phyloP scores from a whole-genome alignment of 2,797 vertebrate species.

The Sibirionetta formosa region DNA sequence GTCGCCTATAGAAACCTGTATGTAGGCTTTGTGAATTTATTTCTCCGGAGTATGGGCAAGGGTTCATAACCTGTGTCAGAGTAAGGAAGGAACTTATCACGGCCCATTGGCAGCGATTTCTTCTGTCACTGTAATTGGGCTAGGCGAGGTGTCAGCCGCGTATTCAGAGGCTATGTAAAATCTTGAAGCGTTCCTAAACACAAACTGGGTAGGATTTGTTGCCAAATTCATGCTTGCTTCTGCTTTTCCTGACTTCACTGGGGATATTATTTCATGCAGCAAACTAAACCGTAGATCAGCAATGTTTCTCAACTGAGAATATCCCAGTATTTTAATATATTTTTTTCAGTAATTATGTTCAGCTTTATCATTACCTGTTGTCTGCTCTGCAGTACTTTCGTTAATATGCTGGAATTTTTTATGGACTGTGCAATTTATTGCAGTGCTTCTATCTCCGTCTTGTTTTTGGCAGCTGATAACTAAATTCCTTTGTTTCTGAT shows the following conservation, averaged over 20 bases:
- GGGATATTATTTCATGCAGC: neutral
- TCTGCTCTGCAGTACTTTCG: slow-evolving; percentile 13
- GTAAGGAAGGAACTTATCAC: neutral
- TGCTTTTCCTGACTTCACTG: neutral
- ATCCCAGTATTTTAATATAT: neutral
- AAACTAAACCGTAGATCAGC: neutral
- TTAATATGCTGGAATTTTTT: neutral
- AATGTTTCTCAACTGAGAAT: neutral
- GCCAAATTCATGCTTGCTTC: neutral
- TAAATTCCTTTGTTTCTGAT: slow-evolving; percentile 69
- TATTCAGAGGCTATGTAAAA: neutral
- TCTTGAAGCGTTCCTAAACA: accelerated
- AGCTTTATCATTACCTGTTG: slow-evolving; percentile 36
- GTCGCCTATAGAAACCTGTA: neutral
- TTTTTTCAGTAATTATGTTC: neutral
- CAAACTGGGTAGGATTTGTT: neutral
- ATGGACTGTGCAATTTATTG: slow-evolving; percentile 46
- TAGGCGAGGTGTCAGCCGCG: accelerated
- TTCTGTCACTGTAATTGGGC: neutral
- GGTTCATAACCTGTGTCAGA: neutral
- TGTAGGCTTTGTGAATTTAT: neutral
- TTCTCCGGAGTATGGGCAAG: accelerated
- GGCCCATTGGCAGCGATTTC: neutral
- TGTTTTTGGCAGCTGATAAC: slow-evolving; percentile 52
- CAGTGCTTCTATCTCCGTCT: slow-evolving; percentile 40